Percentiles rank a stretch among this genome's conserved stretches.
These are phyloP conservation scores for Chloroceryle amazona DNA, from an alignment of 2,797 vertebrate genomes.

Conservation along the genomic window DNA sequence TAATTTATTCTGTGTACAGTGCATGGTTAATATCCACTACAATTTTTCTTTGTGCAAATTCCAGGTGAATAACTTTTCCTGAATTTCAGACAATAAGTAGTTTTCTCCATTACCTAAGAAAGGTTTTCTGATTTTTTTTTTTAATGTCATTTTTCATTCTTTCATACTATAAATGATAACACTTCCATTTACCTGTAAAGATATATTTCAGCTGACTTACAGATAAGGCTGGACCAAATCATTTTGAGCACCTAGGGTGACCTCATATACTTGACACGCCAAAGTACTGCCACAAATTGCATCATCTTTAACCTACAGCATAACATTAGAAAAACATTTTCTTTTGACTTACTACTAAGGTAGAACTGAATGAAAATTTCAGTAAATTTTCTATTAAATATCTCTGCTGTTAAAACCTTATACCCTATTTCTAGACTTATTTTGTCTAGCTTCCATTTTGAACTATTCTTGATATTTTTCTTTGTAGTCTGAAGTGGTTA, in stretches of 20 bases:
- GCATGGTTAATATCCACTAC: background rate
- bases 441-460: background rate
- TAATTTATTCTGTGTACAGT: background rate
- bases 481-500: background rate
- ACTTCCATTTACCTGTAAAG: background rate
- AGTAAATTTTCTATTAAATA: background rate
- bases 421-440: background rate
- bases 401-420: background rate
- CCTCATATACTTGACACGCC: background rate
- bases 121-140: background rate
- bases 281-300: background rate
- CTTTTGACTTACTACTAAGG: background rate
- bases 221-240: background rate
- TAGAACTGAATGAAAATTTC: background rate
- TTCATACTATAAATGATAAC: background rate
- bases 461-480: background rate
- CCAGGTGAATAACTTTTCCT: background rate
- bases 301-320: background rate
- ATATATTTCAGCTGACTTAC: background rate
- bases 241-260: background rate
- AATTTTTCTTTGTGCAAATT: background rate
- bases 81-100: background rate
- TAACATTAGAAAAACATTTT: background rate
- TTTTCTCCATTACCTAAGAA: background rate
- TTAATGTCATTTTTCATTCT: background rate